These are phyloP conservation scores for Tylochromis polylepis DNA, from an alignment of 2,113 vertebrate genomes.

Conservation along the genomic window DNA sequence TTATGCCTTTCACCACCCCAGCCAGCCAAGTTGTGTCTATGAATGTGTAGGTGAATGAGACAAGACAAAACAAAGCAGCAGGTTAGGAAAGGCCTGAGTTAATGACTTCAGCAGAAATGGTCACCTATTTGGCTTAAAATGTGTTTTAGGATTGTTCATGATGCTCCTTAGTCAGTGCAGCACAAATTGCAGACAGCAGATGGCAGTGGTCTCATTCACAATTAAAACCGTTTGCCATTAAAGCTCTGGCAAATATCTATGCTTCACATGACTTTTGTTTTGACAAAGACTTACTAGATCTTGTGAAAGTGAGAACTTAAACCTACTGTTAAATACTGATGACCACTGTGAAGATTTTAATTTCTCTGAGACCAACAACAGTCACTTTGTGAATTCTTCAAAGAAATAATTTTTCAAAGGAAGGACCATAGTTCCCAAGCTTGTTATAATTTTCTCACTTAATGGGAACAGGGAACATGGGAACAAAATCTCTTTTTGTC, in stretches of 20 bases:
- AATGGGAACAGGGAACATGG: background rate
- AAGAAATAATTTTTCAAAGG: background rate
- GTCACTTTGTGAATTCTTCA: background rate
- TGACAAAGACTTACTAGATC: background rate
- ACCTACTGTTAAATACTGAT: background rate
- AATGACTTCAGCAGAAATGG: background rate
- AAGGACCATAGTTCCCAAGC: background rate
- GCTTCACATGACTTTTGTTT: constrained; percentile 16
- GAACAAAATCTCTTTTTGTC: background rate
- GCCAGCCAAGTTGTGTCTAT: background rate
- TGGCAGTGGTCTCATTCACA: constrained; percentile 37
- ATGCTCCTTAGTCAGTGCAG: background rate
- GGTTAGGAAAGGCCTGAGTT: background rate
- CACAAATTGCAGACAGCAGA: constrained; percentile 29
- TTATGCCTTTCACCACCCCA: background rate
- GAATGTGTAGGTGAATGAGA: background rate
- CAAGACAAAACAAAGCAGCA: background rate
- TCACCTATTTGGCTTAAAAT: background rate
- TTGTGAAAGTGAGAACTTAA: background rate
- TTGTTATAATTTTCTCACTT: background rate
- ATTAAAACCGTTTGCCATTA: background rate
- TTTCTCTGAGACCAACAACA: background rate
- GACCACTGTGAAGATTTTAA: background rate
- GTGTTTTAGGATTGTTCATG: background rate
- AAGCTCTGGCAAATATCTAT: background rate